Evolutionary conservation across 2,797 vertebrate genomes (phyloP), one percentile per base, ranked within the genome.

Genomic region (Siniperca undulata): DNA sequence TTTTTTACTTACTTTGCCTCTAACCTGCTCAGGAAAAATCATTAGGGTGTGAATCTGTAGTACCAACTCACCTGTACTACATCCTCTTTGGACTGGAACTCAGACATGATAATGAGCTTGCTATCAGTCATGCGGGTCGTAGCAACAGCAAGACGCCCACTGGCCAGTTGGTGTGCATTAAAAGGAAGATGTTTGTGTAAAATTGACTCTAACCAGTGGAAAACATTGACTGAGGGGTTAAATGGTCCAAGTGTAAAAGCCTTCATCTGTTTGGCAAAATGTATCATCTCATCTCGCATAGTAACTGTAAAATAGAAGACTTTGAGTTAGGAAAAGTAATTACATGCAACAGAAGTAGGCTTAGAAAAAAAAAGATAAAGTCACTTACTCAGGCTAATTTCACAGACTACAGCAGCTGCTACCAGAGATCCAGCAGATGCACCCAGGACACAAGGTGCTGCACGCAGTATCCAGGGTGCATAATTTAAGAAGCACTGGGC

Each of bases 341-440:
- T 20, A 24, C 2, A 42, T 42, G 10, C 53, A 68, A 55, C 13
- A 67, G 16, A 56, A 13, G 11, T 12, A 64, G 52, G 24, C 61
- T 48, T n/a, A 34, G 11, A 46, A 48, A 2, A 67, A 67, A 68
- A 52, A 36, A 20, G 2, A 67, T 6, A 17, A 50, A 55, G 52
- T 64, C 19, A 82, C 95, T 94, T 83, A 95, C 95, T 83, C 14
- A 82, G 74, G 83, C 93, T 91, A 0, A 96, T 67, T 16, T 95
- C 95, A 0, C 97, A 98, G 68, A 96, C 95, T 0, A 96, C 96
- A 0, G 97, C 95, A 0, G 97, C 97, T 0, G 98, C 98, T 0
- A 97, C 96, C 74, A 99, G 91, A 0, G 98, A 97, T 0, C 98
- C 97, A 0, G 97, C 97, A 0, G 97, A 99, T 0, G 97, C 96